These are phyloP conservation scores for Cryptus armator DNA, from an alignment of 2,888 invertebrate species.

Conservation along the genomic window DNA sequence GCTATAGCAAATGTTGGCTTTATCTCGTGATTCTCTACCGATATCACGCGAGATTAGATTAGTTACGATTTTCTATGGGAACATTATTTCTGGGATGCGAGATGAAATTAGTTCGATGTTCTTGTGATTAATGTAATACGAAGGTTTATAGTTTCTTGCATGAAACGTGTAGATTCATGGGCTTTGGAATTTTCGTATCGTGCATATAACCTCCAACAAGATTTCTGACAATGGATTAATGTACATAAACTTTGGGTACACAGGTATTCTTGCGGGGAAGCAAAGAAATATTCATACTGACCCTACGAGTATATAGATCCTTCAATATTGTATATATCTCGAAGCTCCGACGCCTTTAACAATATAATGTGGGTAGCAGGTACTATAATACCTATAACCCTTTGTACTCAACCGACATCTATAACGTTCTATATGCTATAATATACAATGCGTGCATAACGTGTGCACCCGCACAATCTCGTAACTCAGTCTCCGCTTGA, in stretches of 20 bases:
- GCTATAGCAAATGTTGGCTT: background rate
- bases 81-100: no score
- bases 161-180: no score
- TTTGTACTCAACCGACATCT: conserved; percentile 38
- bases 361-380: background rate
- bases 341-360: conserved; percentile 32
- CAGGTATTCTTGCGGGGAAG: conserved; percentile 3
- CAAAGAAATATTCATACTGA: conserved; percentile 40
- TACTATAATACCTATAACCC: conserved; percentile 36
- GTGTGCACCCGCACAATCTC: conserved; percentile 40
- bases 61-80: background rate
- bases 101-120: background rate
- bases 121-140: no score
- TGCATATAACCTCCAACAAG: background rate
- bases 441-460: conserved; percentile 43
- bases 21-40: background rate
- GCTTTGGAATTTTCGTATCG: background rate
- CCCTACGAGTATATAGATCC: background rate
- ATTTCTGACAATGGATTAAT: background rate
- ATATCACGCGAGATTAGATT: background rate
- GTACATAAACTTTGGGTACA: background rate
- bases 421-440: conserved; percentile 5
- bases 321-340: background rate
- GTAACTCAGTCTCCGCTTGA: conserved; percentile 30
- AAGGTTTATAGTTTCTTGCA: no score